phyloP scores from a whole-genome alignment of 2,888 invertebrate genomes.

The Mesorhabditis belari region DNA sequence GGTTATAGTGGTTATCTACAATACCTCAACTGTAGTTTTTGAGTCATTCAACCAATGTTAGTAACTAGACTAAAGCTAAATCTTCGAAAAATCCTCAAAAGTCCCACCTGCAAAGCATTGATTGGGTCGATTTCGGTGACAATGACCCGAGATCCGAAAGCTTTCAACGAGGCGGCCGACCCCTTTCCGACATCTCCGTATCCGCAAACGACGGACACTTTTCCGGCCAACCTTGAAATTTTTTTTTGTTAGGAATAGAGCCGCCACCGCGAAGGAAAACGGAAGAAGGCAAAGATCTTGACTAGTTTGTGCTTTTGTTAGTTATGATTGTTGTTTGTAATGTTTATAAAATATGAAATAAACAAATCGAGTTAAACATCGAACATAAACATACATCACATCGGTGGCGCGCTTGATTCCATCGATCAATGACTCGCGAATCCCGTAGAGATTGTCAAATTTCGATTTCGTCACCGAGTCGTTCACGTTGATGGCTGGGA shows the following conservation, averaged over 20 bases:
- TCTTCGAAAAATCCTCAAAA: slow-evolving; percentile 58
- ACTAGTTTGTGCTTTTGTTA: too few species aligned
- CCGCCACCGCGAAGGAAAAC: too few species aligned
- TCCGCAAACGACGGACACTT: slow-evolving; percentile 74
- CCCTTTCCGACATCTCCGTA: slow-evolving; percentile 99
- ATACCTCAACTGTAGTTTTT: too few species aligned
- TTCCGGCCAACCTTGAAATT: slow-evolving; percentile 55
- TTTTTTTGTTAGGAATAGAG: too few species aligned
- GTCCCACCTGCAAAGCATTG: slow-evolving; percentile 88
- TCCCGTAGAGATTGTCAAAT: slow-evolving; percentile 98
- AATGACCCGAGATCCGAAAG: slow-evolving; percentile 90
- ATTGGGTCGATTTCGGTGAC: slow-evolving; percentile 98
- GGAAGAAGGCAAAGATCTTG: too few species aligned
- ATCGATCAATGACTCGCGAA: slow-evolving; percentile 92
- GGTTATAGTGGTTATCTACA: too few species aligned
- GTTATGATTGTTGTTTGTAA: too few species aligned
- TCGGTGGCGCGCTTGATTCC: slow-evolving; percentile 98
- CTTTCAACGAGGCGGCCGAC: slow-evolving; percentile 85
- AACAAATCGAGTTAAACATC: background rate
- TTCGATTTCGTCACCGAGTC: slow-evolving; percentile 99
- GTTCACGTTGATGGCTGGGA: slow-evolving; percentile 96
- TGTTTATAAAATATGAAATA: too few species aligned
- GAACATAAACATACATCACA: slow-evolving; percentile 76
- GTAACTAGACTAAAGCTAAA: background rate
- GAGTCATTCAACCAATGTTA: too few species aligned